phyloP scores from a whole-genome alignment of 2,888 invertebrate species.

The Coecobrya sp. region DNA sequence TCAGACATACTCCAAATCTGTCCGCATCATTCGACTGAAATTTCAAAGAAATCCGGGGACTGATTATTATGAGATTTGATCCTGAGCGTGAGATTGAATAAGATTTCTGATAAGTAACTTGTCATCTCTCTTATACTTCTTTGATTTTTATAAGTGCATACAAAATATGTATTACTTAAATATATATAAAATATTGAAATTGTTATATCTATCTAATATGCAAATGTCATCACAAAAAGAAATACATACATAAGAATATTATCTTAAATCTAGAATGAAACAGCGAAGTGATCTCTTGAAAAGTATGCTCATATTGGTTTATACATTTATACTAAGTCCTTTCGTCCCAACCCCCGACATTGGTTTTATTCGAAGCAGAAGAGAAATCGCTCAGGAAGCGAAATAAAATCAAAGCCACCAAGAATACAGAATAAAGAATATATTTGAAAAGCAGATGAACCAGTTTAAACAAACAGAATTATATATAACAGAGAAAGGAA shows the following conservation, averaged over 20 bases:
- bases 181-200: neutral
- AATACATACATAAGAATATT: neutral
- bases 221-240: neutral
- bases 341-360: too few species aligned
- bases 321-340: too few species aligned
- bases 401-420: conserved; percentile 4
- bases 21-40: neutral
- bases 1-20: conserved; percentile 20
- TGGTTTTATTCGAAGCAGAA: neutral
- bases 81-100: conserved; percentile 67
- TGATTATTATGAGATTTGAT: neutral
- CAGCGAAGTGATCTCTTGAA: too few species aligned
- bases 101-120: conserved; percentile 70
- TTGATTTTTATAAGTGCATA: neutral
- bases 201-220: too few species aligned
- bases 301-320: too few species aligned
- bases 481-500: neutral
- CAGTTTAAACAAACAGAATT: neutral
- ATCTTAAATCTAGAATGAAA: too few species aligned
- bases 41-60: neutral
- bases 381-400: too few species aligned
- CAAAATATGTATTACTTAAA: too few species aligned
- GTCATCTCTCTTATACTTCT: conserved; percentile 44
- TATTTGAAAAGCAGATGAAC: conserved; percentile 15
- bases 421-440: neutral